A percentile compares a stretch with the other conserved stretches of the same genome.
Evolutionary conservation across 2,888 invertebrate genomes (phyloP).

Genomic region (Phasia obesa): DNA sequence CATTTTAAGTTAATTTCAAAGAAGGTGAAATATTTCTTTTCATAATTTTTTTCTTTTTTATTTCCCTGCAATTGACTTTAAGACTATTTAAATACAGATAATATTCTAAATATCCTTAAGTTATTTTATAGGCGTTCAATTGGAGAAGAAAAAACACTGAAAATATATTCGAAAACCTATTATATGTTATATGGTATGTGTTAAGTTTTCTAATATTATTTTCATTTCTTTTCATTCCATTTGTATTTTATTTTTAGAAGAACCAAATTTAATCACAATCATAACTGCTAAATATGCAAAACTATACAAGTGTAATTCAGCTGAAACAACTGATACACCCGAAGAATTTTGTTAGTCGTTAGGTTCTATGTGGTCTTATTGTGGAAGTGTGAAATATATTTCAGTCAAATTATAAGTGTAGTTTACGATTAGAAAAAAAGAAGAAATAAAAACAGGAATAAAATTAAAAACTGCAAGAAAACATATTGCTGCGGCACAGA

Average conservation of each 20-base stretch:
- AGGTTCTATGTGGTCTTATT: not conserved
- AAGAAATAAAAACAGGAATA: not conserved
- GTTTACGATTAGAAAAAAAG: conserved; percentile 5
- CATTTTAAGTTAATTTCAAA: conserved; percentile 19
- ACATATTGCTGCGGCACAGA: conserved; percentile 54
- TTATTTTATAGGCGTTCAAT: conserved; percentile 4
- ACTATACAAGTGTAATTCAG: conserved; percentile 23
- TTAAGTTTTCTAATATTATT: conserved; percentile 16
- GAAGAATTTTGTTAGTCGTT: not conserved
- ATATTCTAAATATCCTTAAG: not conserved
- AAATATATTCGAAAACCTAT: not conserved
- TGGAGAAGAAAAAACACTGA: not conserved
- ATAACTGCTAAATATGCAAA: conserved; percentile 45
- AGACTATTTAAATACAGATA: not conserved
- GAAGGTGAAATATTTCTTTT: not conserved
- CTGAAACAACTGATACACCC: conserved; percentile 28
- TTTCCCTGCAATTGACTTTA: not conserved
- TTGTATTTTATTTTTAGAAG: not conserved
- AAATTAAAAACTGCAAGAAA: conserved; percentile 36
- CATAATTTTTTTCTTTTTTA: not conserved
- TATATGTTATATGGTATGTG: not conserved
- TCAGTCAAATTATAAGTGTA: not conserved
- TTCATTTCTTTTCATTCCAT: not conserved
- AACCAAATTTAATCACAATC: conserved; percentile 22
- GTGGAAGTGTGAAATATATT: not conserved